Base-by-base conservation (phyloP, 2,113 vertebrate genomes). In the Propithecus coquereli region DNA sequence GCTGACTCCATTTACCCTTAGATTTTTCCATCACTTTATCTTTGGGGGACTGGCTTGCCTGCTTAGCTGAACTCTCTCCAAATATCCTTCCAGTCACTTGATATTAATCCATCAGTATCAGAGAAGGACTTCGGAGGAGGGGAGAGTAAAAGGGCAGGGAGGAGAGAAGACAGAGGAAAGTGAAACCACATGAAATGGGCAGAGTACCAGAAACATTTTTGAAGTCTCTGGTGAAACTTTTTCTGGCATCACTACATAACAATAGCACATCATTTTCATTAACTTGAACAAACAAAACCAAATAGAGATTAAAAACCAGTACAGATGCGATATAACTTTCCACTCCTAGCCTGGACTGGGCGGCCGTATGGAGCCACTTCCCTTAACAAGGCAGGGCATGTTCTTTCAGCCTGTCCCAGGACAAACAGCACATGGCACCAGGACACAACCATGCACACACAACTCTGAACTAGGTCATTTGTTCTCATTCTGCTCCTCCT, bases 241-340 rank as follows among this genome's bases (percentile, higher is more conserved):
- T 95, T 96, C 87, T 98, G 98, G 98, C 98, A 97, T 97, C 94
- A 77, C 94, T 98, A 97, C 97, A 92, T 97, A 98, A 98, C 96
- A 98, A 98, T 98, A 98, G 97, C 98, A 98, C 97, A 96, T 98
- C 97, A 98, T 98, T 98, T 98, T 98, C 97, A 98, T 98, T 98
- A 98, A 97, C 96, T 98, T 98, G 97, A 98, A 98, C 95, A 98
- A 98, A 98, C 98, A 98, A 98, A 98, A 94, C 77, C 71, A 96
- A 98, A 93, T 96, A 89, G 97, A 97, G 97, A 98, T 98, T 98
- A 98, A 98, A 98, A 98, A 96, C 83, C 97, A 98, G 86, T 86
- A 97, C 98, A 98, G 96, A 98, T 97, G 97, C 40, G 0, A 94
- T 95, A 82, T 70, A 97, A 97, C 96, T 97, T 98, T 98, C 97